Conservation (phyloP, 2,797 vertebrate species). For the Molossus molossus region DNA sequence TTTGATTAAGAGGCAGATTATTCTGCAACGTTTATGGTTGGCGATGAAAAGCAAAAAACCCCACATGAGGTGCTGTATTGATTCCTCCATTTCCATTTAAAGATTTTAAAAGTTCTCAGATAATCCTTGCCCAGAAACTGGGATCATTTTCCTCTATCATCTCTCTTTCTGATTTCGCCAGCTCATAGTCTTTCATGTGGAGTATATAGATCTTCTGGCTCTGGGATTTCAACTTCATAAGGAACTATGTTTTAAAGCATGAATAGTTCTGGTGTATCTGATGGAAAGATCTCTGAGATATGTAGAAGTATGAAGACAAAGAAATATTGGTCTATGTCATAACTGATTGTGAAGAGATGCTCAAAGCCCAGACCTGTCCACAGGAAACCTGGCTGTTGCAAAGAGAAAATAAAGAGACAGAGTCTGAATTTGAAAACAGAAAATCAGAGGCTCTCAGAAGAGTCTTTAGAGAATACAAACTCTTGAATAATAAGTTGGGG, state of each 20-base stretch:
- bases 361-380: background rate
- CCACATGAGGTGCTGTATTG: background rate
- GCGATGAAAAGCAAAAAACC: background rate
- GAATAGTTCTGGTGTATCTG: background rate
- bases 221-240: background rate
- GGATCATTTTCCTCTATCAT: background rate
- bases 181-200: background rate
- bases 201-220: background rate
- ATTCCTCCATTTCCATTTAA: background rate
- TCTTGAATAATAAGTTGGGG: constrained; percentile 3
- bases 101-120: constrained; percentile 6
- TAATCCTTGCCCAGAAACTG: background rate
- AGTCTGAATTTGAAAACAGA: constrained; percentile 37
- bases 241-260: background rate
- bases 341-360: background rate
- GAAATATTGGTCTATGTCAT: constrained; percentile 26
- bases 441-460: constrained; percentile 6
- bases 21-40: background rate
- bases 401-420: constrained; percentile 54
- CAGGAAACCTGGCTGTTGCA: constrained; percentile 9
- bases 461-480: constrained; percentile 42
- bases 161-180: background rate
- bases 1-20: constrained; percentile 37
- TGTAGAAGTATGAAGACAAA: background rate
- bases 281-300: constrained; percentile 27